Evolutionary conservation across 2,888 invertebrate species (phyloP).

Genomic region (Glaucopsyche alexis): DNA sequence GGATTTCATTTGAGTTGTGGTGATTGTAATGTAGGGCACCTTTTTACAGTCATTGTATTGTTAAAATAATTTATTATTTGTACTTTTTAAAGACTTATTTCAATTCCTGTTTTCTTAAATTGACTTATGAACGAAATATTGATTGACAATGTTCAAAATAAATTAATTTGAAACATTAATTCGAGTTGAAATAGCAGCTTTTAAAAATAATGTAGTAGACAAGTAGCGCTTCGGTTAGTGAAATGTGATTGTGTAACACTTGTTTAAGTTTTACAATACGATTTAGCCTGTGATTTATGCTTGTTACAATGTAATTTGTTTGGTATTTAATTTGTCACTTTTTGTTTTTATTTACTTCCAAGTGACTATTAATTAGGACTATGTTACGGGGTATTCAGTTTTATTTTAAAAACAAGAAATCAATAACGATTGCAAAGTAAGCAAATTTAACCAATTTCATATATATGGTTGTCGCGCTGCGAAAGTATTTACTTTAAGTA

Average conservation of each 20-base stretch:
- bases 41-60: not conserved
- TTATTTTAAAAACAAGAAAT: not conserved
- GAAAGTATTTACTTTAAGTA: too few relatives aligned
- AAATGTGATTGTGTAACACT: not conserved
- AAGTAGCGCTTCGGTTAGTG: not conserved
- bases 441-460: not conserved
- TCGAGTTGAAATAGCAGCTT: not conserved
- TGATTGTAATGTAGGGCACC: slow-evolving; percentile 2
- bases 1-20: not conserved
- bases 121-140: not conserved
- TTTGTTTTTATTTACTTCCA: not conserved
- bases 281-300: slow-evolving; percentile 3
- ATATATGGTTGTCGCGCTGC: too few relatives aligned
- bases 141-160: not conserved
- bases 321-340: not conserved
- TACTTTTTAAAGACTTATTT: not conserved
- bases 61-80: slow-evolving; percentile 3
- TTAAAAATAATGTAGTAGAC: not conserved
- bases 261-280: not conserved
- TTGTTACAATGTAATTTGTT: not conserved
- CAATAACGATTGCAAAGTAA: not conserved
- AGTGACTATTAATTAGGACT: not conserved
- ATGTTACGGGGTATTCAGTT: not conserved
- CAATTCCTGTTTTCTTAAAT: not conserved
- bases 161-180: not conserved